phyloP scores from a whole-genome alignment of 2,888 invertebrate species.

The Synanthedon tipuliformis region DNA sequence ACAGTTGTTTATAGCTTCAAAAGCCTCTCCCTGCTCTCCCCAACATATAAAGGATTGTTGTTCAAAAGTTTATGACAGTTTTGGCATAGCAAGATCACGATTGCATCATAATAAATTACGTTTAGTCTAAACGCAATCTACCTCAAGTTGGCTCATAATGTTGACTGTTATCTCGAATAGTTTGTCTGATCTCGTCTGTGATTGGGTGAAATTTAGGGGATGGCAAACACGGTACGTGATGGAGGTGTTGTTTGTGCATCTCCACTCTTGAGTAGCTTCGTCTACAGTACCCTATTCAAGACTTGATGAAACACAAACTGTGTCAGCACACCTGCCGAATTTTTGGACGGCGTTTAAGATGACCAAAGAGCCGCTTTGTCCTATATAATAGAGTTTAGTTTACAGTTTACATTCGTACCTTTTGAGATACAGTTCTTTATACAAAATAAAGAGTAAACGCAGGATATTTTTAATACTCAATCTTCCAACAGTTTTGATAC shows the following conservation, averaged over 20 bases:
- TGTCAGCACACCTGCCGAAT: slow-evolving; percentile 55
- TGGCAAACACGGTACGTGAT: slow-evolving; percentile 36
- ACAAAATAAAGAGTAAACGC: no score
- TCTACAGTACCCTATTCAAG: slow-evolving; percentile 30
- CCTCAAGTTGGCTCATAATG: neutral
- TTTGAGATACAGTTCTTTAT: no score
- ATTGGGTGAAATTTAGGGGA: slow-evolving; percentile 47
- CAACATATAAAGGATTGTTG: neutral
- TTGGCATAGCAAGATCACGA: slow-evolving; percentile 6
- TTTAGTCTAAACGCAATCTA: slow-evolving; percentile 1
- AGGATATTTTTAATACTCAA: no score
- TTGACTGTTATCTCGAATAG: slow-evolving; percentile 2
- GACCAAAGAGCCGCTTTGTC: slow-evolving; percentile 43
- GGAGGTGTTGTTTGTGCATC: slow-evolving; percentile 36
- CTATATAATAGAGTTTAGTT: slow-evolving; percentile 1
- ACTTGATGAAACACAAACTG: slow-evolving; percentile 64
- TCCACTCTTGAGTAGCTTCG: slow-evolving; percentile 31
- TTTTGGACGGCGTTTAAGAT: slow-evolving; percentile 45
- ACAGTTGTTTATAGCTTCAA: no score
- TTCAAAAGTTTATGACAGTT: slow-evolving; percentile 12
- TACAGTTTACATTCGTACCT: no score
- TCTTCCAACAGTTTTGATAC: no score
- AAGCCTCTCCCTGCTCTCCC: no score
- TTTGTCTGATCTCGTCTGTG: slow-evolving; percentile 24
- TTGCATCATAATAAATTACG: slow-evolving; percentile 10